phyloP scores from a whole-genome alignment of 2,113 vertebrate species.

The Silurus asotus region DNA sequence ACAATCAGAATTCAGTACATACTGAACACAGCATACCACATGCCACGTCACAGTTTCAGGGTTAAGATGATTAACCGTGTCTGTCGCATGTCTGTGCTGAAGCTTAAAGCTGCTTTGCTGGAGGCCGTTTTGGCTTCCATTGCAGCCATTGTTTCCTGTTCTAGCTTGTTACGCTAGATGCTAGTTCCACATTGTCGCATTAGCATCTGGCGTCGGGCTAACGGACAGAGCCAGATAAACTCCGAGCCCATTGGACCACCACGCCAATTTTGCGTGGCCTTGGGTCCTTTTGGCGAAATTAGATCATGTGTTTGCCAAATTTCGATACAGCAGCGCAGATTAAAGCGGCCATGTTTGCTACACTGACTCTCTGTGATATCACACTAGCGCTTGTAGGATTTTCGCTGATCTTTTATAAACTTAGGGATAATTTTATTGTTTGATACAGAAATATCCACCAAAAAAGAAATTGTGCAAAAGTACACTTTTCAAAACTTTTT shows the following conservation, averaged over 20 bases:
- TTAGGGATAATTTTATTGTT: not conserved
- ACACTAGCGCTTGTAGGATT: slow-evolving; percentile 10
- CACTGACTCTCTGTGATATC: slow-evolving; percentile 61
- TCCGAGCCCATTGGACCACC: slow-evolving; percentile 14
- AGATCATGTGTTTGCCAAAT: slow-evolving; percentile 63
- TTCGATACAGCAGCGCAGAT: slow-evolving; percentile 71
- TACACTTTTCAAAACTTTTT: not conserved
- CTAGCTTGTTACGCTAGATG: slow-evolving; percentile 15
- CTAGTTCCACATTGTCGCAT: slow-evolving; percentile 29
- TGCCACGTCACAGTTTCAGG: not conserved
- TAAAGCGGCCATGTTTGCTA: slow-evolving; percentile 71
- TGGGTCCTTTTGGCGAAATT: slow-evolving; percentile 30
- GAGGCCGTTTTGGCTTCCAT: slow-evolving; percentile 70
- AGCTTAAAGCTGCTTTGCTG: slow-evolving; percentile 63
- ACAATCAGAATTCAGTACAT: not conserved
- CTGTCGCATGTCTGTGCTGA: not conserved
- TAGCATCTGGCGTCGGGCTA: slow-evolving; percentile 14
- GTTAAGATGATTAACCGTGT: slow-evolving; percentile 34
- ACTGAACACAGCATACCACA: not conserved
- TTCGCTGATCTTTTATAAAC: not conserved
- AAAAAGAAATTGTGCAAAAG: not conserved
- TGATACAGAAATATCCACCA: not conserved
- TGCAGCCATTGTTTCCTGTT: slow-evolving; percentile 71
- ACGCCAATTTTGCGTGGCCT: slow-evolving; percentile 19
- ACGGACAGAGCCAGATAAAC: slow-evolving; percentile 25